phyloP scores from a whole-genome alignment of 2,797 vertebrate species.

The Limosa lapponica region DNA sequence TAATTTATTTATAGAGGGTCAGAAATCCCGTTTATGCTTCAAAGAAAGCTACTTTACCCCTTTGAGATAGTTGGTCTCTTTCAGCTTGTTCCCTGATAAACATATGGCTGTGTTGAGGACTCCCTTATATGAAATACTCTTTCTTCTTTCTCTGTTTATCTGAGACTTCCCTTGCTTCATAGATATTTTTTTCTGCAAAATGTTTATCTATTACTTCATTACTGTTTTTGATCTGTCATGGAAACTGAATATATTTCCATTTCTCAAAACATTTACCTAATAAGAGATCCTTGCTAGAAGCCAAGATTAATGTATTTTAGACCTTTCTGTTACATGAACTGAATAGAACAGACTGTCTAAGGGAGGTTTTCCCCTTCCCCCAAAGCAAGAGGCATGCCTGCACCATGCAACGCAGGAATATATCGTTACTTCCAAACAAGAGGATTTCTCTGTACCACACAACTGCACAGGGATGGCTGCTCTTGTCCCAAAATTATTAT shows the following conservation, averaged over 20 bases:
- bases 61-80: not conserved
- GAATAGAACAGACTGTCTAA: not conserved
- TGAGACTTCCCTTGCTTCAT: not conserved
- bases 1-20: not conserved
- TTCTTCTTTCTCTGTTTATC: not conserved
- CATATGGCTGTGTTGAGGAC: not conserved
- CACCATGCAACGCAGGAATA: not conserved
- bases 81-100: not conserved
- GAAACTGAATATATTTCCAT: not conserved
- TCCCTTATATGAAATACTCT: not conserved
- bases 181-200: not conserved
- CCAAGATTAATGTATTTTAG: not conserved
- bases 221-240: not conserved
- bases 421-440: fast-evolving
- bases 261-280: not conserved
- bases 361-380: not conserved
- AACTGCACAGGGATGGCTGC: not conserved
- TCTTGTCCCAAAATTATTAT: not conserved
- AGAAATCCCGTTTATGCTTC: not conserved
- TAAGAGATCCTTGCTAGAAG: not conserved
- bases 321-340: not conserved
- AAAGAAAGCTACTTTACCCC: not conserved
- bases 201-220: not conserved
- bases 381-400: not conserved
- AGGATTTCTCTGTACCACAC: not conserved